These are phyloP conservation scores for Ennomos fuscantarius DNA, from an alignment of 2,888 invertebrate species.

Conservation along the genomic window DNA sequence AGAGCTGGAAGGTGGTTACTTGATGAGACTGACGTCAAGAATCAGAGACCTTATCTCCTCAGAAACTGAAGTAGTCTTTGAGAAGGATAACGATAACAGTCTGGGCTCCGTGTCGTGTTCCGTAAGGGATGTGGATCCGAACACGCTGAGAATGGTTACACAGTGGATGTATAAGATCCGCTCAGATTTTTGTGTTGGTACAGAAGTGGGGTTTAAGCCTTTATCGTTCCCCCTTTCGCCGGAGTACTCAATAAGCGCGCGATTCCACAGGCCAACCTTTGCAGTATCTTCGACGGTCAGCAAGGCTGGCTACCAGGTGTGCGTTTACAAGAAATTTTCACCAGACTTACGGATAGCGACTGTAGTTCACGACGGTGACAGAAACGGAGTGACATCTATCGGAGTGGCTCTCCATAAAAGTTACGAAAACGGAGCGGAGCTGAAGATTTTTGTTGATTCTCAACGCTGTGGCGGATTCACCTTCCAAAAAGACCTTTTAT, in stretches of 20 bases:
- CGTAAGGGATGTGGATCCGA: slow-evolving; percentile 72
- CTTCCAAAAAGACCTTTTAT: slow-evolving; percentile 69
- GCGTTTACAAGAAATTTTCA: slow-evolving; percentile 69
- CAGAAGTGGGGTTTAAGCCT: slow-evolving; percentile 67
- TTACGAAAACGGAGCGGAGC: slow-evolving; percentile 65
- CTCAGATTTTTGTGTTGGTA: slow-evolving; percentile 67
- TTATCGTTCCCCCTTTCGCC: slow-evolving; percentile 58
- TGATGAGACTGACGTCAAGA: slow-evolving; percentile 69
- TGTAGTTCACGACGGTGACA: slow-evolving; percentile 63
- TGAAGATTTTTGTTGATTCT: slow-evolving; percentile 77
- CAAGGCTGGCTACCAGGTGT: slow-evolving; percentile 68
- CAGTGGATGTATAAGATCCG: slow-evolving; percentile 72
- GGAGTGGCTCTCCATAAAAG: slow-evolving; percentile 71
- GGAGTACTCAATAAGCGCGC: slow-evolving; percentile 67
- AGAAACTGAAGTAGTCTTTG: slow-evolving; percentile 71
- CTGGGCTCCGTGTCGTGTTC: slow-evolving; percentile 61
- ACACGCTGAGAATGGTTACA: slow-evolving; percentile 63
- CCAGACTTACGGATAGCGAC: slow-evolving; percentile 69
- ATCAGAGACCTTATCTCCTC: slow-evolving; percentile 74
- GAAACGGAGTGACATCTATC: slow-evolving; percentile 57
- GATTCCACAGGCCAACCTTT: slow-evolving; percentile 63
- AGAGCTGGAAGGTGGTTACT: slow-evolving; percentile 58
- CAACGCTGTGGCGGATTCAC: slow-evolving; percentile 77
- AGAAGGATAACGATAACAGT: slow-evolving; percentile 63
- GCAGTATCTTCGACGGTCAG: slow-evolving; percentile 69